Conservation (phyloP, 1,140 invertebrate genomes). For the Pogonomyrmex barbatus region DNA sequence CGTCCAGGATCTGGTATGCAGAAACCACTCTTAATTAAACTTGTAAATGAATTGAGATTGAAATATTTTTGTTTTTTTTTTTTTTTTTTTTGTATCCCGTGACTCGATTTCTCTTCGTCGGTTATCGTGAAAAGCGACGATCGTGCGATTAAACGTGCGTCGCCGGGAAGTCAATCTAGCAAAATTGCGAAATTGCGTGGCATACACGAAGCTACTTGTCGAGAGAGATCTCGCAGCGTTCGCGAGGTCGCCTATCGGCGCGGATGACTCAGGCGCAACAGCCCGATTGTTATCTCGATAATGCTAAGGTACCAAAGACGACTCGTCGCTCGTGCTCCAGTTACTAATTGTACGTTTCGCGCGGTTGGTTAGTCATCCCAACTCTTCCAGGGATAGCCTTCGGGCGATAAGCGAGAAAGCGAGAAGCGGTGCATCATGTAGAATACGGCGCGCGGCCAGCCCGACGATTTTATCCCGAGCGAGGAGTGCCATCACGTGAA, state of each 20-base stretch:
- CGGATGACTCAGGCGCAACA: constrained; percentile 72
- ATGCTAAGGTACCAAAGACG: constrained; percentile 70
- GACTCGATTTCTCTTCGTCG: not conserved
- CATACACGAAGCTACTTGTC: not conserved
- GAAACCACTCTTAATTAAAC: not conserved
- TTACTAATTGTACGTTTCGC: constrained; percentile 77
- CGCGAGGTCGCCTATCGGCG: constrained; percentile 61
- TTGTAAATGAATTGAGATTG: constrained; percentile 16
- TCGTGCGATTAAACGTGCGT: not conserved
- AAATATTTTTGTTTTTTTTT: not conserved
- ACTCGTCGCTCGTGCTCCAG: constrained; percentile 73
- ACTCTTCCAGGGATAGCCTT: constrained; percentile 22
- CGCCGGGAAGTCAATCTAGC: constrained; percentile 31
- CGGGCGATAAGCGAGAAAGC: not conserved
- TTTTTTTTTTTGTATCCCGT: not conserved
- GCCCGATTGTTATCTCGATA: constrained; percentile 69
- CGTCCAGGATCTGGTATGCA: not conserved
- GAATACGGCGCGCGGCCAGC: not conserved
- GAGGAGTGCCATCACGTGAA: not conserved
- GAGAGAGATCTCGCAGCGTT: constrained; percentile 35
- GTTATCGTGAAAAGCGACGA: not conserved
- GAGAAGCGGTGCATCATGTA: constrained; percentile 5
- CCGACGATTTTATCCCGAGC: constrained; percentile 20
- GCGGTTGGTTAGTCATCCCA: constrained; percentile 79
- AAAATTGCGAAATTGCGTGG: constrained; percentile 34